These are phyloP conservation scores for Calyptomena viridis DNA, from an alignment of 2,113 vertebrate genomes.

Conservation along the genomic window DNA sequence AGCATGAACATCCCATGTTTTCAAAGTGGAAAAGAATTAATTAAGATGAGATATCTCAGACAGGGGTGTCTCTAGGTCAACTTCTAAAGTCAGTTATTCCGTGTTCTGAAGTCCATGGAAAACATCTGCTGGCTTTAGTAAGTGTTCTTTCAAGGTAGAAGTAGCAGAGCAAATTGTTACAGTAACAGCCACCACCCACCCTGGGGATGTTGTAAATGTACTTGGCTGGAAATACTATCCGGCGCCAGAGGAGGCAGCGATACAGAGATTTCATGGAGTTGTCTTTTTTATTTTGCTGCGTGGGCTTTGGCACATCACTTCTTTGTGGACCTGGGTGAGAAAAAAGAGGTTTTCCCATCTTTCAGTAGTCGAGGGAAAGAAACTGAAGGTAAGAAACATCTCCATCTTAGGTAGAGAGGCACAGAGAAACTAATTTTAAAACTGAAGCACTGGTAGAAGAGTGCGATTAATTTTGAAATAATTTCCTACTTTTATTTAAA, in stretches of 20 bases:
- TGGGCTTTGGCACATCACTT: not conserved
- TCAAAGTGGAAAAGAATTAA: not conserved
- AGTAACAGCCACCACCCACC: not conserved
- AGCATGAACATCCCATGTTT: not conserved
- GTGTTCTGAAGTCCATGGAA: not conserved
- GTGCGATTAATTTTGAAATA: not conserved
- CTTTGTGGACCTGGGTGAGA: not conserved
- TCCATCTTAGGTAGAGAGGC: not conserved
- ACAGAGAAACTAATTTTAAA: not conserved
- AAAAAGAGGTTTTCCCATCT: not conserved
- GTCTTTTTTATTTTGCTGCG: not conserved
- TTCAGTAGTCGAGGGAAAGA: not conserved
- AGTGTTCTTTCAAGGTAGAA: not conserved
- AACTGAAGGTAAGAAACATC: not conserved
- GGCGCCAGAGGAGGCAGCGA: not conserved
- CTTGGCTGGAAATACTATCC: not conserved
- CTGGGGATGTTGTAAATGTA: not conserved
- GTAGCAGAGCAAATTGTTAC: not conserved
- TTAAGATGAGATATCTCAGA: not conserved
- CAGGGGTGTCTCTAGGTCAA: not conserved
- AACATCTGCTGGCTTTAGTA: not conserved
- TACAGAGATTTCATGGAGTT: not conserved
- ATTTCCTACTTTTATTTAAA: not conserved
- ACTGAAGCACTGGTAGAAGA: not conserved
- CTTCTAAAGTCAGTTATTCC: not conserved